A percentile compares a stretch with the other conserved stretches of the same genome.
Evolutionary conservation across 2,113 vertebrate genomes (phyloP).

Genomic region (Orthochromis malagaraziensis): DNA sequence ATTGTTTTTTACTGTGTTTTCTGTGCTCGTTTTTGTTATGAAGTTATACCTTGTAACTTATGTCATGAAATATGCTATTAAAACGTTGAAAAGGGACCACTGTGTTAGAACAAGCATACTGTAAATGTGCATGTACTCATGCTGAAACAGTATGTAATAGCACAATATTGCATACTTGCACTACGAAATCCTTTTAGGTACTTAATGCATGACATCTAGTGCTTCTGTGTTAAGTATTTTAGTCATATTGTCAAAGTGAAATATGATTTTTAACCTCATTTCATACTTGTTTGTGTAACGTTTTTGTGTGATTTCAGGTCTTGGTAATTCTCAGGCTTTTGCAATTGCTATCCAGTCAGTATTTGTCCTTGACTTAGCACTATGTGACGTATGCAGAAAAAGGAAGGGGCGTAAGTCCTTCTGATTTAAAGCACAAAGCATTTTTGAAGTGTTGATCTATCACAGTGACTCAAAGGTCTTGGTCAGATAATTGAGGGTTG

Average conservation of each 20-base stretch:
- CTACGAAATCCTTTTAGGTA: not conserved
- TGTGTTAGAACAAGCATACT: not conserved
- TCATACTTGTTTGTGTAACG: not conserved
- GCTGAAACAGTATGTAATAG: not conserved
- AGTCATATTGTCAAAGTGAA: slow-evolving; percentile 7
- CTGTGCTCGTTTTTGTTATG: not conserved
- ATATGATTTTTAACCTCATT: not conserved
- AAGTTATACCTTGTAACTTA: slow-evolving; percentile 1
- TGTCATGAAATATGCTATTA: not conserved
- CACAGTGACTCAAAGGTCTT: not conserved
- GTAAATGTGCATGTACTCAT: not conserved
- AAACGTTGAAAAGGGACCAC: slow-evolving; percentile 43
- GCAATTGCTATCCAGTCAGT: not conserved
- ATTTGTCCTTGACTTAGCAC: not conserved
- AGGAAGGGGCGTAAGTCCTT: not conserved
- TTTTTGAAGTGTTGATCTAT: not conserved
- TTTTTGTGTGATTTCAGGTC: slow-evolving; percentile 6
- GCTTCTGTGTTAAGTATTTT: not conserved
- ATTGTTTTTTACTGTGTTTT: not conserved
- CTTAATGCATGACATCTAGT: not conserved
- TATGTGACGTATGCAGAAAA: not conserved
- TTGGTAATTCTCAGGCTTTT: slow-evolving; percentile 31
- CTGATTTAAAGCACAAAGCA: slow-evolving; percentile 13
- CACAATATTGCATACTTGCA: slow-evolving; percentile 28
- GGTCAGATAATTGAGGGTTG: not conserved